phyloP scores from a whole-genome alignment of 2,113 vertebrate species.

The Lophochroa leadbeateri region DNA sequence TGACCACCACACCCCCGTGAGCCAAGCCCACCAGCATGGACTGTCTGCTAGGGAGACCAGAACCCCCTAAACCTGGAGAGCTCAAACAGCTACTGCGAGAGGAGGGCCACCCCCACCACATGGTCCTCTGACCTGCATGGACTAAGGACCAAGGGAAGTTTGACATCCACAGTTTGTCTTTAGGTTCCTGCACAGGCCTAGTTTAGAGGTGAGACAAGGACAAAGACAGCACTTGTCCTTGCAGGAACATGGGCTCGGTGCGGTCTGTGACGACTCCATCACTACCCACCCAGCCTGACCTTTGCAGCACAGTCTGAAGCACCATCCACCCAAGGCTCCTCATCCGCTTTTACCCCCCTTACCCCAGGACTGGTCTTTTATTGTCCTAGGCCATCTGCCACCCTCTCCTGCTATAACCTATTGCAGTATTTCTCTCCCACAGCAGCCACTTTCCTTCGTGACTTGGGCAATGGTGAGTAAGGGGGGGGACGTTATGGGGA shows the following conservation, averaged over 20 bases:
- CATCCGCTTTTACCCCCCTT: background rate
- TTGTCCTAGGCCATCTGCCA: background rate
- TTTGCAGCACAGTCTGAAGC: background rate
- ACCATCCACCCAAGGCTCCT: background rate
- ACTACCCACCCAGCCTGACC: background rate
- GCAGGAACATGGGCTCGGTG: background rate
- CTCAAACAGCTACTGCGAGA: background rate
- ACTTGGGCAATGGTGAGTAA: background rate
- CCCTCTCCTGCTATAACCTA: background rate
- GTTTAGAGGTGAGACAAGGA: background rate
- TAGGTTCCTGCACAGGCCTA: background rate
- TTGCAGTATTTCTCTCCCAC: background rate
- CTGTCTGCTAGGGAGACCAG: background rate
- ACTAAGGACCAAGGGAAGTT: background rate
- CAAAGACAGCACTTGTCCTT: background rate
- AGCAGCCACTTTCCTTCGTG: slow-evolving; percentile 17
- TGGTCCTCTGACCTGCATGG: accelerated
- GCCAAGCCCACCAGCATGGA: background rate
- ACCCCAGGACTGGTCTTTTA: background rate
- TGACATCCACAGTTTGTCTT: accelerated
- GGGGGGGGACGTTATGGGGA: background rate
- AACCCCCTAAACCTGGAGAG: background rate
- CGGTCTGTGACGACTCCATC: accelerated
- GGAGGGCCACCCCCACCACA: background rate
- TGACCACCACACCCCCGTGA: accelerated